Evolutionary conservation across 2,797 vertebrate species (phyloP), one percentile per base, ranked within the genome.

Genomic region (Nasua narica): DNA sequence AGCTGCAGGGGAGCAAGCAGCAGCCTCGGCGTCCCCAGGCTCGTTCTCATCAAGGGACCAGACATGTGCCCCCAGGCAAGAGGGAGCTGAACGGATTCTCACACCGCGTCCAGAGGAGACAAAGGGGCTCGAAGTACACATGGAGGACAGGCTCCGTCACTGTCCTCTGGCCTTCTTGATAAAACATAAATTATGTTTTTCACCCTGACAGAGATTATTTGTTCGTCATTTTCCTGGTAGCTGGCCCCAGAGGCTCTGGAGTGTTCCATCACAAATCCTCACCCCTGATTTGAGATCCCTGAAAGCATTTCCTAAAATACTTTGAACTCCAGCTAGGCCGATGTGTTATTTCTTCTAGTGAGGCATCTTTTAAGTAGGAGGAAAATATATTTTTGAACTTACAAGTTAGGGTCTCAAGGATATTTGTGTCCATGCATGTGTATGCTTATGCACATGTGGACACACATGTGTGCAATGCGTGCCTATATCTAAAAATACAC

Each of bases 261-360:
- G 15, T 18, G 8, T 67, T 93, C 83, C 70, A 16, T 96, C 60
- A 74, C 89, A 79, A 89, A 94, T 82, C 32, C 62, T 72, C 54
- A 16, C 87, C 27, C 40, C 56, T 85, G 84, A 70, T 32, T 86
- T 35, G 27, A 88, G 72, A 83, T 25, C n/a, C 81, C 87, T 77
- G 52, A 88, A 89, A 97, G 43, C 52, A 6, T 69, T 95, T 96
- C 62, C 25, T 90, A 40, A 79, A 90, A 21, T 43, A 18, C 58
- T 65, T 77, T 74, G 87, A 92, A 88, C 19, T 29, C 7, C 70
- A 78, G 52, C 8, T 78, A 90, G 74, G 78, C 40, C 1, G 62
- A 5, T 32, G 40, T 81, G 54, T 15, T 78, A 16, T 48, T 74
- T 81, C 70, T 84, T 77, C n/a, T 16, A 14, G 19, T 3, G 43